phyloP scores from a whole-genome alignment of 2,888 invertebrate species.

The Marronus borbonicus region DNA sequence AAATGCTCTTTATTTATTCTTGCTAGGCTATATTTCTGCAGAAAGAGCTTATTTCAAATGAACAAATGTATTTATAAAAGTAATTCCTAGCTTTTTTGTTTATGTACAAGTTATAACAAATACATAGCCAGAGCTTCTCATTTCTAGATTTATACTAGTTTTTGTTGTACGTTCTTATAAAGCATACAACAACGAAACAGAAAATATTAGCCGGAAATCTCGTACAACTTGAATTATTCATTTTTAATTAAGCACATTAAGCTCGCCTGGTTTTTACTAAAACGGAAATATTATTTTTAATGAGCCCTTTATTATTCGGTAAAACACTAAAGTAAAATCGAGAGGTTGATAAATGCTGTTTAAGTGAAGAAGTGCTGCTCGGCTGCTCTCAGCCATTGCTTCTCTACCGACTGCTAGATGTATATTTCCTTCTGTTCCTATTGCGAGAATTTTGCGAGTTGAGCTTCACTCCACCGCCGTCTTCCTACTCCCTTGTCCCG shows the following conservation, averaged over 20 bases:
- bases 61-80: too few relatives aligned
- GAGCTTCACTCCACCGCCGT: slow-evolving; percentile 27
- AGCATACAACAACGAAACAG: slow-evolving; percentile 9
- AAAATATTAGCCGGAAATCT: background rate
- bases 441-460: slow-evolving; percentile 21
- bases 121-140: too few relatives aligned
- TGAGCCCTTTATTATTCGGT: slow-evolving; percentile 48
- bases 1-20: too few relatives aligned
- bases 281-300: slow-evolving; percentile 49
- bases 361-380: slow-evolving; percentile 61
- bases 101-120: too few relatives aligned
- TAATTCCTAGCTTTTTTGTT: too few relatives aligned
- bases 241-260: slow-evolving; percentile 45
- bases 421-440: slow-evolving; percentile 34
- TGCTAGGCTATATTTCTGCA: too few relatives aligned
- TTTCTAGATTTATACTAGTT: too few relatives aligned
- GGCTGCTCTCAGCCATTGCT: slow-evolving; percentile 31
- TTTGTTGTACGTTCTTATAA: background rate
- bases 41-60: too few relatives aligned
- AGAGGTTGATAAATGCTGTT: slow-evolving; percentile 55
- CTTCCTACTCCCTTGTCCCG: background rate
- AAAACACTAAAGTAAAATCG: slow-evolving; percentile 49
- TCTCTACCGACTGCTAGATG: slow-evolving; percentile 14
- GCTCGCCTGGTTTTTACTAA: slow-evolving; percentile 32
- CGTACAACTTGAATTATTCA: slow-evolving; percentile 21